Evolutionary conservation across 2,797 vertebrate genomes (phyloP), one percentile per base, ranked within the genome.

Genomic region (Tragelaphus oryx): DNA sequence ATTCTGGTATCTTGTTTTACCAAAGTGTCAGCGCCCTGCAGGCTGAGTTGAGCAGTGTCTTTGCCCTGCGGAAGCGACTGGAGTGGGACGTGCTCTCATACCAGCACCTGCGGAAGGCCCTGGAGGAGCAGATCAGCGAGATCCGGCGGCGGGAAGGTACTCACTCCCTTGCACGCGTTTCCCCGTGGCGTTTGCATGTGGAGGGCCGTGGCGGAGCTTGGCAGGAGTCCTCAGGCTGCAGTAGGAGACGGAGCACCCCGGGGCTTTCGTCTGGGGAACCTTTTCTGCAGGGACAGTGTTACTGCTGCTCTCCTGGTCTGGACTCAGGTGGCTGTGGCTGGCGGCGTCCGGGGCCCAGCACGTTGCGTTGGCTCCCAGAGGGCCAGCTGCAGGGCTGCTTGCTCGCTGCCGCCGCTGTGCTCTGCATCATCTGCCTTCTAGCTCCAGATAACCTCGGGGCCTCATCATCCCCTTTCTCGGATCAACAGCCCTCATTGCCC

Each of bases 31-130:
- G 98, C 44, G 98, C 98, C 86, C 98, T 99, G 96, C 99, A 99
- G 91, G 97, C 99, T 30, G 99, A 99, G 96, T 97, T 99, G 86
- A 98, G 98, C 16, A 98, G 98, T 0, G 97, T 99, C 95, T 98
- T 98, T 65, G 97, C 99, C 87, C 98, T 99, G 87, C 98, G 99
- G 83, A 99, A 99, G 97, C 99, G 99, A 93, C 98, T 99, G 4
- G 99, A 99, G 94, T 99, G 98, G 1, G 98, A 98, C 17, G 98
- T 99, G 97, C 98, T 98, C 75, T 98, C 98, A 33, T 99, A 99
- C 91, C 98, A 98, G 96, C 99, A 99, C 90, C 98, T 99, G 14
- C 98, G 98, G 91, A 99, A 98, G 93, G 97, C 98, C 71, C 97
- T 99, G 98, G 99, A 99, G 97, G 98, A 98, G 91, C 99, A 99